Evolutionary conservation across 2,113 vertebrate species (phyloP).

Genomic region (Eurystomus gularis): DNA sequence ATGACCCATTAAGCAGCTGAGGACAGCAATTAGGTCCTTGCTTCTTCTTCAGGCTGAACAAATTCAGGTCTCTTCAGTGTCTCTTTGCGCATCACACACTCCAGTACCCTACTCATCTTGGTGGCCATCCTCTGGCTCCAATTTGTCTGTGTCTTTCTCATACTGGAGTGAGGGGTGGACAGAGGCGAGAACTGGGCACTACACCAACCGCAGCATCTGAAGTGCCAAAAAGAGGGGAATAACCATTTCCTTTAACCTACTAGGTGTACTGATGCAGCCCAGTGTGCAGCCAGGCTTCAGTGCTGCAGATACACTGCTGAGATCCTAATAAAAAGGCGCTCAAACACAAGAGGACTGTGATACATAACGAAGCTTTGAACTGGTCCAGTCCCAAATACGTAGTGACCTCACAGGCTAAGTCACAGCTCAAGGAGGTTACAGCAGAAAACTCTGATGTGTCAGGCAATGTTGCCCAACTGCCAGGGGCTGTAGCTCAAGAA

Average conservation of each 20-base stretch:
- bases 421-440: neutral
- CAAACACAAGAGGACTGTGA: neutral
- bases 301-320: neutral
- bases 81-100: neutral
- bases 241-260: neutral
- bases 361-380: neutral
- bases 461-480: neutral
- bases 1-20: conserved; percentile 27
- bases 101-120: neutral
- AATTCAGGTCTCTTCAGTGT: neutral
- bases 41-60: neutral
- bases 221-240: neutral
- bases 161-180: neutral
- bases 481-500: neutral
- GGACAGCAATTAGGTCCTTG: conserved; percentile 3
- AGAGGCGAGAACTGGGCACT: neutral
- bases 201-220: neutral
- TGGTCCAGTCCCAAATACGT: neutral
- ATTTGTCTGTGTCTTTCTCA: neutral
- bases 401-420: neutral
- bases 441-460: accelerated
- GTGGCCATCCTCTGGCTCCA: neutral
- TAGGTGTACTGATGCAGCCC: neutral
- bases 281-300: neutral
- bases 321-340: neutral